A percentile compares a stretch with the other conserved stretches of the same genome.
phyloP scores from a whole-genome alignment of 1,140 invertebrate genomes.

The Drosophila tropicalis region DNA sequence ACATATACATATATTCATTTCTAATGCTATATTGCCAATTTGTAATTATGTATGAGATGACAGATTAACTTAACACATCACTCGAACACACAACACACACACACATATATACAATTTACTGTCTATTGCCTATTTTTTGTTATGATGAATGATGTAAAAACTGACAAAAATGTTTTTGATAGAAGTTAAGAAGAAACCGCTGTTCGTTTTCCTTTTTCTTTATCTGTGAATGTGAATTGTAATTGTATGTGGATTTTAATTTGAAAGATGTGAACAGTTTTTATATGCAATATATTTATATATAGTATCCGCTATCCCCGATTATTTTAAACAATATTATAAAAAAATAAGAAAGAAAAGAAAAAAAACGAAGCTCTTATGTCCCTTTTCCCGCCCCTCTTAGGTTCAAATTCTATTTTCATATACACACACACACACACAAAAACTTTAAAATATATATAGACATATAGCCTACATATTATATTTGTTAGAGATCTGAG shows the following conservation, averaged over 20 bases:
- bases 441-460: constrained; percentile 40
- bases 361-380: constrained; percentile 21
- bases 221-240: constrained; percentile 21
- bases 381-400: constrained; percentile 22
- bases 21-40: constrained; percentile 50
- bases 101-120: constrained; percentile 13
- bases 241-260: constrained; percentile 24
- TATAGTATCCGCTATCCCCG: background rate
- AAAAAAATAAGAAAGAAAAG: constrained; percentile 18
- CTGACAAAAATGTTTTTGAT: constrained; percentile 36
- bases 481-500: constrained; percentile 70
- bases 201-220: constrained; percentile 11
- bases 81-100: constrained; percentile 27
- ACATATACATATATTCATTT: constrained; percentile 26
- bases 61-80: constrained; percentile 24
- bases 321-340: constrained; percentile 31
- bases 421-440: constrained; percentile 40
- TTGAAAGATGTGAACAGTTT: constrained; percentile 32
- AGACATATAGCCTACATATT: constrained; percentile 50
- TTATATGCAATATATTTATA: constrained; percentile 33
- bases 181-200: constrained; percentile 2
- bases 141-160: constrained; percentile 11
- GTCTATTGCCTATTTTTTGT: constrained; percentile 34
- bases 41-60: constrained; percentile 65
- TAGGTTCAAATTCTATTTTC: constrained; percentile 47